Base-by-base conservation (phyloP, 2,888 invertebrate genomes). In the Microplitis deprimator region DNA sequence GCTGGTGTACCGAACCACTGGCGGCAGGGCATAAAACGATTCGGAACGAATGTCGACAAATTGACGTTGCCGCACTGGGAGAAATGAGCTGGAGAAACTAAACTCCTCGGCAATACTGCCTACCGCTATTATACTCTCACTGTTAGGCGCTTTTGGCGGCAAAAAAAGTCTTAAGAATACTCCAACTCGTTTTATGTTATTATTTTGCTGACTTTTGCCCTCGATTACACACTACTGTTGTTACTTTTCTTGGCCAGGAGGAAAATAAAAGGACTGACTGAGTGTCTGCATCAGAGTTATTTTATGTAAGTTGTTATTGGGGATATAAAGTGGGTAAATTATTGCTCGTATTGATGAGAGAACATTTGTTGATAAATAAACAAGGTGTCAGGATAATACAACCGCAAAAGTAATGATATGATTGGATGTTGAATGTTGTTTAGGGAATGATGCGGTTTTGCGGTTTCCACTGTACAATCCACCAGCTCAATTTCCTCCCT, bases 21-120 rank as follows among this genome's bases (percentile, higher is more conserved):
- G 83, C 86, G 68, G 79, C 79, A 64, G 85, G 86, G 86, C 89
- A 88, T 89, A 89, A 89, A 89, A 89, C 89, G 88, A 89, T 88
- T 88, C 89, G 89, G 89, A 89, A 89, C 89, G 89, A 89, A 89
- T 89, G 89, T 88, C 89, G 89, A 89, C 89, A 89, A 89, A 89
- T 89, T 89, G 89, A 89, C 89, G 88, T 84, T 79, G 87, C 81
- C 83, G 82, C 81, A 82, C 79, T 80, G 82, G 68, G 62, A 75
- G 70, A 71, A 71, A 68, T 71, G 29, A 50, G 68, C 62, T 71
- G 67, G 75, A 62, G 40, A 40, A 60, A 50, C 50, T 13, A 13
- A 13, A 50, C 50, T 50, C 8, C 50, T 29, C 29, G 29, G 29
- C 50, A 50, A 50, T 50, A 50, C 50, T 50, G 50, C 50, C 50